Conservation (phyloP, 2,888 invertebrate species). For the Drepanosiphum platanoidis region DNA sequence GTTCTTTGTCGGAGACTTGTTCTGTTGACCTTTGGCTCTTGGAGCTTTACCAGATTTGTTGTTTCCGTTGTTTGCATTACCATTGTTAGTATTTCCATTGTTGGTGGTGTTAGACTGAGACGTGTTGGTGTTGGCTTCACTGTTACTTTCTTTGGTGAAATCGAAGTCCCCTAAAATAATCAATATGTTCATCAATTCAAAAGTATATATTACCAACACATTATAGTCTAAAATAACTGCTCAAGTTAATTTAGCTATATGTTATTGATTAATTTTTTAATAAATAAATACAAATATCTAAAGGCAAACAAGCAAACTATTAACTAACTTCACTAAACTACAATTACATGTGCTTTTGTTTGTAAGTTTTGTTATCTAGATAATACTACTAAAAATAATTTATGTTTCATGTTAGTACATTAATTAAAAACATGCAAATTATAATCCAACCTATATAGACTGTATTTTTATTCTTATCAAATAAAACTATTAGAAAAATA, state of each 20-base stretch:
- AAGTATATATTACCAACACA: neutral
- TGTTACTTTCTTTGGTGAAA: constrained; percentile 16
- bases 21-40: constrained; percentile 56
- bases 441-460: neutral
- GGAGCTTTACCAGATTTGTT: constrained; percentile 38
- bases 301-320: neutral
- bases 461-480: neutral
- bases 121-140: constrained; percentile 26
- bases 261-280: neutral
- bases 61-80: constrained; percentile 48
- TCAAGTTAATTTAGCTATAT: constrained; percentile 1
- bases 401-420: neutral
- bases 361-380: neutral
- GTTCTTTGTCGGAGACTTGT: constrained; percentile 55
- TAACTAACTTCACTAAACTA: neutral
- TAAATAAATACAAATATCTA: constrained; percentile 12
- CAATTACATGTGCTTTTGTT: constrained; percentile 41
- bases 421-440: constrained; percentile 26
- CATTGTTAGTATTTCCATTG: constrained; percentile 53
- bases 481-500: neutral
- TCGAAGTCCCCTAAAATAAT: constrained; percentile 46
- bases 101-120: constrained; percentile 41
- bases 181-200: neutral
- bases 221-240: neutral
- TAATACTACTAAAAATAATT: neutral